These are phyloP conservation scores for Abrostola tripartita DNA, from an alignment of 2,888 invertebrate species.

Conservation along the genomic window DNA sequence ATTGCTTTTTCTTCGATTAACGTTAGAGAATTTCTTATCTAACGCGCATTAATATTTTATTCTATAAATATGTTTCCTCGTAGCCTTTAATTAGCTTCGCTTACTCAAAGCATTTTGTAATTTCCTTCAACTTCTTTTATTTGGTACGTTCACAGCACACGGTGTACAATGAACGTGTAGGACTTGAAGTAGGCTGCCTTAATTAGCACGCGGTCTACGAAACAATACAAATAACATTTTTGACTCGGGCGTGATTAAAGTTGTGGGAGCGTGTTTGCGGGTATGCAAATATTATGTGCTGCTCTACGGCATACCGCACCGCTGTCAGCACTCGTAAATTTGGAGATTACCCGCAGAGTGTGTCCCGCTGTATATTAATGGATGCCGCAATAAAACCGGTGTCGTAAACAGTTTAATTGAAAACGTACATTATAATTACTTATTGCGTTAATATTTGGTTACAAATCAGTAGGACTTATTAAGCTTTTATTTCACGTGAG, in stretches of 20 bases:
- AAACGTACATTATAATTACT: constrained; percentile 39
- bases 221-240: constrained; percentile 52
- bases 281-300: constrained; percentile 54
- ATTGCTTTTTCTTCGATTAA: constrained; percentile 1
- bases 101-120: constrained; percentile 32
- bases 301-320: constrained; percentile 27
- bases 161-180: constrained; percentile 31
- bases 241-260: constrained; percentile 51
- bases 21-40: not conserved
- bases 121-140: constrained; percentile 45
- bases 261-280: constrained; percentile 38
- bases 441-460: constrained; percentile 12
- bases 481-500: not conserved
- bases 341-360: constrained; percentile 52
- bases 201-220: constrained; percentile 44
- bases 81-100: constrained; percentile 9
- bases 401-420: constrained; percentile 50
- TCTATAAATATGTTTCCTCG: constrained; percentile 1
- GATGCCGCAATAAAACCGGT: constrained; percentile 49
- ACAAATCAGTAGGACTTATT: not conserved
- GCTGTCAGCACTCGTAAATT: constrained; percentile 57
- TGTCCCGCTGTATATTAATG: constrained; percentile 43
- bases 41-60: not conserved
- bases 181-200: constrained; percentile 38
- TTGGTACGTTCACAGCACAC: constrained; percentile 13